These are phyloP conservation scores for Paratilapia polleni DNA, from an alignment of 2,113 vertebrate species.

Conservation along the genomic window DNA sequence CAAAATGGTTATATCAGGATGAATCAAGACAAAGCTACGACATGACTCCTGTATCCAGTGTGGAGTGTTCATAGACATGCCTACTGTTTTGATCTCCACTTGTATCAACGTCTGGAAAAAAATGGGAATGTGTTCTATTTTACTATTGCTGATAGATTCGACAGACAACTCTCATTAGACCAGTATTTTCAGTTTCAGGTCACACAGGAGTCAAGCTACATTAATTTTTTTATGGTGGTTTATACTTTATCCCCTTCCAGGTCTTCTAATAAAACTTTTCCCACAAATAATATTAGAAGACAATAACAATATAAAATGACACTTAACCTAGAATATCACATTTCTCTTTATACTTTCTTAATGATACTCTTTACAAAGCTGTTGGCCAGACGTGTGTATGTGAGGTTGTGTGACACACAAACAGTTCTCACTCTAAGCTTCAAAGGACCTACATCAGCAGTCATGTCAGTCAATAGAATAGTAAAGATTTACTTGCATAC, in stretches of 20 bases:
- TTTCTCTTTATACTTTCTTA: neutral
- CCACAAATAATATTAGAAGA: neutral
- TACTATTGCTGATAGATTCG: slow-evolving; percentile 30
- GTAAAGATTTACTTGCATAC: neutral
- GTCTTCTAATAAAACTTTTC: neutral
- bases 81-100: slow-evolving; percentile 74
- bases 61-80: slow-evolving; percentile 71
- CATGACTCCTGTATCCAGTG: slow-evolving; percentile 76
- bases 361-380: slow-evolving; percentile 18
- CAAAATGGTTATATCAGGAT: slow-evolving; percentile 78
- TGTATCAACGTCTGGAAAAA: slow-evolving; percentile 55
- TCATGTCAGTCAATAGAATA: slow-evolving; percentile 19
- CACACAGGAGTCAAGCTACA: slow-evolving; percentile 5
- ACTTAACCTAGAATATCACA: neutral
- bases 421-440: slow-evolving; percentile 27
- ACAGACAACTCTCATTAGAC: slow-evolving; percentile 49
- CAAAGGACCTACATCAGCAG: slow-evolving; percentile 19
- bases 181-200: slow-evolving; percentile 25
- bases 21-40: slow-evolving; percentile 80
- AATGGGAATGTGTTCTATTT: slow-evolving; percentile 44
- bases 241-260: neutral
- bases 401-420: slow-evolving; percentile 11
- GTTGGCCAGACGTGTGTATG: neutral
- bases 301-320: neutral
- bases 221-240: neutral